Conservation (phyloP, 2,113 vertebrate species). For the Orcinus orca region DNA sequence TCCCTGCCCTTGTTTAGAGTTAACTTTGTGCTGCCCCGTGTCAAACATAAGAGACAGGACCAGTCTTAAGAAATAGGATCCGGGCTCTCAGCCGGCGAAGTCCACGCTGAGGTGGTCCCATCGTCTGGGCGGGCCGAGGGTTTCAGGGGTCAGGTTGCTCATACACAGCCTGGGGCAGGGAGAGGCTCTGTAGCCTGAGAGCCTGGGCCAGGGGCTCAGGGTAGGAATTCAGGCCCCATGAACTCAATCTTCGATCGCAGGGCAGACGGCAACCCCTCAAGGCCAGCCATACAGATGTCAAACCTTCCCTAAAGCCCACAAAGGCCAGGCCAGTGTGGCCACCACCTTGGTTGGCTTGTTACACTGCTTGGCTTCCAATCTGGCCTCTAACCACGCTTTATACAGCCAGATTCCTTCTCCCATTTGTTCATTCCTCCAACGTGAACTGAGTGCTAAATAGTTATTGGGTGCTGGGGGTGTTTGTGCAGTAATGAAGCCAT, state of each 20-base stretch:
- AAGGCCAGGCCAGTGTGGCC: neutral
- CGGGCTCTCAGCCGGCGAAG: neutral
- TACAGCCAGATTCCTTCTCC: neutral
- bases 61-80: neutral
- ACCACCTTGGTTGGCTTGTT: neutral
- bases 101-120: fast-evolving
- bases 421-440: neutral
- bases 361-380: neutral
- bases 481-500: neutral
- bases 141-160: neutral
- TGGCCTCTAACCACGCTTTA: neutral
- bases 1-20: neutral
- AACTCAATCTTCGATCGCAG: neutral
- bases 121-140: fast-evolving
- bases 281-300: neutral
- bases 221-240: neutral
- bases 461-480: neutral
- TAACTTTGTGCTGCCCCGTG: no score
- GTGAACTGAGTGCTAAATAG: fast-evolving
- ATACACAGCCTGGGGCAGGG: neutral
- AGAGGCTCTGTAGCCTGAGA: neutral
- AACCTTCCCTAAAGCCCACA: neutral
- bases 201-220: neutral
- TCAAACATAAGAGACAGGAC: neutral
- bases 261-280: neutral